phyloP scores from a whole-genome alignment of 2,888 invertebrate genomes.

The Tenthredo scrophulariae region DNA sequence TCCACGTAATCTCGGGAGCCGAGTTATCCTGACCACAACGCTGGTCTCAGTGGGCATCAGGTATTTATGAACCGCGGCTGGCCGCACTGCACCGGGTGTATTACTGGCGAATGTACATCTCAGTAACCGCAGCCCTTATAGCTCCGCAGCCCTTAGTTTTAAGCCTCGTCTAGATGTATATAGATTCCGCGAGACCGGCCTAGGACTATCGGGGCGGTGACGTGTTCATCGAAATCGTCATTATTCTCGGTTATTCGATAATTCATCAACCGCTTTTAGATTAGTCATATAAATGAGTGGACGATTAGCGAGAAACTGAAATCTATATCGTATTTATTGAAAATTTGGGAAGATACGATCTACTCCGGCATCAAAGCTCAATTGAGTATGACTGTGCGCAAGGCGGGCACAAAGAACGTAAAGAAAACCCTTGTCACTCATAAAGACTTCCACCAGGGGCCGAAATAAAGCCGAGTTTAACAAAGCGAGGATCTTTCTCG shows the following conservation, averaged over 20 bases:
- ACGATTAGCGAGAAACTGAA: not conserved
- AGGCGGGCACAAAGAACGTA: not conserved
- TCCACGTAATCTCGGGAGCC: constrained; percentile 40
- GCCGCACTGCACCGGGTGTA: constrained; percentile 43
- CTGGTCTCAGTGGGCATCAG: constrained; percentile 65
- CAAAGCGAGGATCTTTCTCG: not conserved
- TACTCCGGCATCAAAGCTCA: not conserved
- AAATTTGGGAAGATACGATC: not conserved
- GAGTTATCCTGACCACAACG: constrained; percentile 59
- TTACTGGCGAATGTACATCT: constrained; percentile 35
- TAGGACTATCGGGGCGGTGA: not conserved
- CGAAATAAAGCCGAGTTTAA: not conserved
- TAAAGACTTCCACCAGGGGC: not conserved
- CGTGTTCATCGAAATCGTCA: not conserved
- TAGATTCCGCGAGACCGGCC: not conserved
- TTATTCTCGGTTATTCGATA: not conserved
- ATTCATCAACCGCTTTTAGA: not conserved
- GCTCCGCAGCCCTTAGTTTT: not conserved
- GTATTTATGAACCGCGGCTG: constrained; percentile 67
- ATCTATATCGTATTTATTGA: not conserved
- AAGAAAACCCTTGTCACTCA: not conserved
- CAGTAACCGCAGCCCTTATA: constrained; percentile 1
- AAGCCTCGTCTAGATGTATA: not conserved
- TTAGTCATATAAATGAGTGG: not conserved
- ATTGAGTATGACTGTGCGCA: not conserved